Evolutionary conservation across 2,797 vertebrate species (phyloP).

Genomic region (Enteromius argenteus): DNA sequence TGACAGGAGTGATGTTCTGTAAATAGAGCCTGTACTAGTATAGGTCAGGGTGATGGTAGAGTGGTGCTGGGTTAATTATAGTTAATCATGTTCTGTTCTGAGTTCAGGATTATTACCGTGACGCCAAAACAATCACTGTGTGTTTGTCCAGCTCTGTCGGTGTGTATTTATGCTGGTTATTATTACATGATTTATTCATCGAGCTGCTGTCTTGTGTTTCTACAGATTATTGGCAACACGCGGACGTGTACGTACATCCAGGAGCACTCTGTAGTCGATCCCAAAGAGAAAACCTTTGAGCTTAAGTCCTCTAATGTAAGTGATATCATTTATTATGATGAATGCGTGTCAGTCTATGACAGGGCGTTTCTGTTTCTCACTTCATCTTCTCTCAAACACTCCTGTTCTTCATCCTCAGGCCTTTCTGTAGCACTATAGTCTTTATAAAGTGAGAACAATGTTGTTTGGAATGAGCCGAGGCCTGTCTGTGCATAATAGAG

Average conservation of each 20-base stretch:
- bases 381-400: background rate
- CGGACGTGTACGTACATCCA: constrained; percentile 92
- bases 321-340: constrained; percentile 40
- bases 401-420: background rate
- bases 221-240: constrained; percentile 89
- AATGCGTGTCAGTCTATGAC: background rate
- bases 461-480: background rate
- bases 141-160: background rate
- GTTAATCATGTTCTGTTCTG: background rate
- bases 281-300: constrained; percentile 87
- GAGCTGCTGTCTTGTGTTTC: constrained; percentile 5
- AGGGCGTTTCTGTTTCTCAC: background rate
- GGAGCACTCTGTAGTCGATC: constrained; percentile 94
- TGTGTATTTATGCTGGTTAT: background rate
- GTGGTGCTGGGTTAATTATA: background rate
- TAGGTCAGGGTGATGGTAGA: background rate
- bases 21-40: background rate
- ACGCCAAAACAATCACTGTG: background rate
- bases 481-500: background rate
- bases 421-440: background rate
- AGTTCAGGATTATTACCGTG: background rate
- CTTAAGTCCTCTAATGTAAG: constrained; percentile 95
- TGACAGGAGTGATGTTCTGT: background rate
- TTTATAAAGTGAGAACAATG: background rate
- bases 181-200: background rate